Evolutionary conservation across 1,140 invertebrate species (phyloP), one percentile per base, ranked within the genome.

Genomic region (Dolichoris vasculosae): DNA sequence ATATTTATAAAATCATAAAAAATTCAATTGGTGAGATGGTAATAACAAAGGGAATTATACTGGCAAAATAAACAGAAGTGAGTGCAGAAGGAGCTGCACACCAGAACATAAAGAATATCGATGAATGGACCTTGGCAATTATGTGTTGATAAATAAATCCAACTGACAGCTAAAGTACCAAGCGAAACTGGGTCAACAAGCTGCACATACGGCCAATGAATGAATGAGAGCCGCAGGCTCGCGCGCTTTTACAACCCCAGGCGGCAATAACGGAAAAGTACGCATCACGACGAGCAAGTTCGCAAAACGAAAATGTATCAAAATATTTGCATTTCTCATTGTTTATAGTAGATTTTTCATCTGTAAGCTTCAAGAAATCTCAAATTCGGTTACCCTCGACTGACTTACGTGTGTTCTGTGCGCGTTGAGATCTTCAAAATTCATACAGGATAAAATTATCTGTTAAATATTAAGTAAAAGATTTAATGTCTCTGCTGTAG

Each of bases 231-330:
- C 51, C 7, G 9, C 51, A 17, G 51, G 71, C 9, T 9, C 71
- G 26, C 69, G 11, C 51, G 51, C n/a, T 71, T n/a, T 76, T 30
- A 26, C 75, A 55, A 26, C n/a, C 8, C 38, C 48, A 17, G 17
- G 59, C 64, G 51, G 43, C n/a, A 55, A 83, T 83, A 67, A 35
- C 43, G 82, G 59, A 84, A 78, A 84, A 51, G n/a, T 38, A 15
- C 63, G 40, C 40, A 38, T 26, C 55, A n/a, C 38, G n/a, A 9
- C 0, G 75, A 46, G 9, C n/a, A 11, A 35, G 51, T n/a, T 32
- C 71, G 82, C 26, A 17, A 30, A 30, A 46, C 35, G 83, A 84
- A 84, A 79, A 84, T 84, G 79, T 84, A 80, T 79, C 76, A 84
- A 84, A 84, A 84, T 30, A 30, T 43, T 64, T 32, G 63, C 69